Conservation (phyloP, 2,888 invertebrate genomes). For the Heliconius cydno region DNA sequence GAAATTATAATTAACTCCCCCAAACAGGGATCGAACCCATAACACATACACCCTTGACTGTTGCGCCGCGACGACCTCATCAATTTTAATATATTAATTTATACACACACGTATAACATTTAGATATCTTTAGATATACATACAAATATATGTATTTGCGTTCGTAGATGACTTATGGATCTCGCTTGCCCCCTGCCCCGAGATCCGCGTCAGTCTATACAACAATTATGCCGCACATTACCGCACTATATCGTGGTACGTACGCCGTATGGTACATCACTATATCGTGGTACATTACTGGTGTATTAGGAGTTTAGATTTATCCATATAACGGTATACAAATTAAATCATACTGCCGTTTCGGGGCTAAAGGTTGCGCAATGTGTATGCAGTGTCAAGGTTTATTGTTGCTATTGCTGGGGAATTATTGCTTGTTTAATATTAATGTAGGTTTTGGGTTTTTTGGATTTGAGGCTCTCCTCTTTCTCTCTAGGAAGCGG, state of each 20-base stretch:
- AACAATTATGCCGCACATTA: slow-evolving; percentile 73
- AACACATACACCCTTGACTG: too few species aligned
- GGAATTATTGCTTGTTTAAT: not conserved
- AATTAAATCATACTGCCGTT: slow-evolving; percentile 45
- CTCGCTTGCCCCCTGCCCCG: slow-evolving; percentile 70
- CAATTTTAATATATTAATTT: too few species aligned
- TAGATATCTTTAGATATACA: slow-evolving; percentile 33
- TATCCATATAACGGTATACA: slow-evolving; percentile 45
- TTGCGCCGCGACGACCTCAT: too few species aligned
- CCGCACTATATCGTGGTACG: slow-evolving; percentile 59
- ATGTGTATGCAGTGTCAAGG: slow-evolving; percentile 43
- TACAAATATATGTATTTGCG: slow-evolving; percentile 40
- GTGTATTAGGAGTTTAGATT: slow-evolving; percentile 45
- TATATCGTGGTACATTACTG: slow-evolving; percentile 63
- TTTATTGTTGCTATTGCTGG: slow-evolving; percentile 13
- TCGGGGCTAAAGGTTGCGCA: slow-evolving; percentile 40
- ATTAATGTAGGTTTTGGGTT: not conserved
- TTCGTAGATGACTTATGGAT: slow-evolving; percentile 68
- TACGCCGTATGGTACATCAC: slow-evolving; percentile 59
- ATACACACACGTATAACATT: slow-evolving; percentile 27
- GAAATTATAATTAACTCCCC: too few species aligned
- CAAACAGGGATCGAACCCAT: too few species aligned
- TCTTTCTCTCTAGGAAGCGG: too few species aligned
- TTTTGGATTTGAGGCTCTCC: too few species aligned
- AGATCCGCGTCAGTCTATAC: slow-evolving; percentile 74